These are phyloP conservation scores for Cyprinodon variegatus DNA, from an alignment of 2,113 vertebrate genomes.

Conservation along the genomic window DNA sequence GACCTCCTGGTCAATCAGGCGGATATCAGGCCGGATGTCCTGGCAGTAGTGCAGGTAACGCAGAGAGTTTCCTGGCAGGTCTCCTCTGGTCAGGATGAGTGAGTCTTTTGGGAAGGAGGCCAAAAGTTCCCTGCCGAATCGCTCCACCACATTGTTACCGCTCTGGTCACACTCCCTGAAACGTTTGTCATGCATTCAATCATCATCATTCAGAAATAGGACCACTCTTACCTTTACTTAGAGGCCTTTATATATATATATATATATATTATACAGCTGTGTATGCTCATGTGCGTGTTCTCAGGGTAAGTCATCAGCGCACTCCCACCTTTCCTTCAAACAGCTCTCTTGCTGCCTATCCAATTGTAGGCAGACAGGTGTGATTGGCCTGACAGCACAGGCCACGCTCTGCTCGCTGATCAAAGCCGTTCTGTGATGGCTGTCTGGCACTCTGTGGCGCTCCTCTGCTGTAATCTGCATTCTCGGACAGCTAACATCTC, in stretches of 20 bases:
- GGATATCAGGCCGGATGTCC: constrained; percentile 86
- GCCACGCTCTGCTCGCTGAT: constrained; percentile 77
- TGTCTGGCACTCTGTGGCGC: constrained; percentile 72
- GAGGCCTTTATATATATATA: not conserved
- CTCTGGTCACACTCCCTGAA: constrained; percentile 90
- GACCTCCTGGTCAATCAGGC: constrained; percentile 97
- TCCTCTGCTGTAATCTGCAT: constrained; percentile 78
- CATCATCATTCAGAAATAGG: constrained; percentile 29
- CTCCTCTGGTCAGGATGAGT: constrained; percentile 91
- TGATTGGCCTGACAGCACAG: constrained; percentile 77
- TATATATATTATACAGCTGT: not conserved
- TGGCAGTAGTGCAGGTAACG: constrained; percentile 94
- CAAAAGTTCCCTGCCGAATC: constrained; percentile 90
- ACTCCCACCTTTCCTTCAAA: constrained; percentile 55
- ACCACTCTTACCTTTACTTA: constrained; percentile 25
- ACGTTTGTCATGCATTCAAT: constrained; percentile 15
- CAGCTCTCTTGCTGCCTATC: constrained; percentile 66
- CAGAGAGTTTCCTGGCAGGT: constrained; percentile 93
- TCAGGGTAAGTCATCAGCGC: constrained; percentile 73
- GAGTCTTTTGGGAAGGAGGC: constrained; percentile 84
- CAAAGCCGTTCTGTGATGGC: constrained; percentile 79
- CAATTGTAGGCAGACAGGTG: constrained; percentile 74
- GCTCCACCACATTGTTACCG: constrained; percentile 85
- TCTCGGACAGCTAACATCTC: constrained; percentile 78
- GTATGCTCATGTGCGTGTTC: constrained; percentile 63